Conservation (phyloP, 1,140 invertebrate species). For the Stegodyphus mimosarum region DNA sequence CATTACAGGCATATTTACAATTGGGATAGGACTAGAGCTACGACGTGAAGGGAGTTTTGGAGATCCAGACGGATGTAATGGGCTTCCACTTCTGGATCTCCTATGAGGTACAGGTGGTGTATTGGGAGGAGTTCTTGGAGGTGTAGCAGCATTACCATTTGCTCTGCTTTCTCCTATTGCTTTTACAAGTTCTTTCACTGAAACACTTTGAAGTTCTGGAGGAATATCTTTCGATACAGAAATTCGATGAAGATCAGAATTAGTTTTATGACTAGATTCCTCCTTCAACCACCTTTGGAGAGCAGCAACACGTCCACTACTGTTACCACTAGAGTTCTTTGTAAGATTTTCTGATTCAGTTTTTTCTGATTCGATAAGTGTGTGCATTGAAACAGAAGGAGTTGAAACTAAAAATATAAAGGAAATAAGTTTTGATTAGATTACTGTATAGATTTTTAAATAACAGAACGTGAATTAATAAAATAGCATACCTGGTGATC, state of each 20-base stretch:
- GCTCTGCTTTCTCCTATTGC: slow-evolving; percentile 81
- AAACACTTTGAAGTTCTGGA: slow-evolving; percentile 78
- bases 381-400: slow-evolving; percentile 62
- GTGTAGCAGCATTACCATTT: slow-evolving; percentile 81
- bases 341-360: slow-evolving; percentile 35
- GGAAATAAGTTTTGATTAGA: neutral
- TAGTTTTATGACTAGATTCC: slow-evolving; percentile 33
- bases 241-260: slow-evolving; percentile 66
- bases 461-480: neutral
- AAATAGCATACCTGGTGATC: slow-evolving; percentile 58
- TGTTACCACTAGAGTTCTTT: slow-evolving; percentile 24
- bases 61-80: slow-evolving; percentile 68
- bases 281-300: slow-evolving; percentile 47
- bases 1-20: slow-evolving; percentile 19
- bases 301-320: slow-evolving; percentile 45
- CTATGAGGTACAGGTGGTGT: slow-evolving; percentile 66
- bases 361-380: slow-evolving; percentile 60
- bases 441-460: neutral
- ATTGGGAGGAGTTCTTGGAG: slow-evolving; percentile 76
- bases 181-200: slow-evolving; percentile 83
- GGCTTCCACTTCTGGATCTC: slow-evolving; percentile 75
- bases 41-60: slow-evolving; percentile 45
- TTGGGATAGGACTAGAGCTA: slow-evolving; percentile 57
- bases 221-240: slow-evolving; percentile 69
- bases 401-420: slow-evolving; percentile 53